Evolutionary conservation across 2,888 invertebrate genomes (phyloP).

Genomic region (Eumerus sabulonum): DNA sequence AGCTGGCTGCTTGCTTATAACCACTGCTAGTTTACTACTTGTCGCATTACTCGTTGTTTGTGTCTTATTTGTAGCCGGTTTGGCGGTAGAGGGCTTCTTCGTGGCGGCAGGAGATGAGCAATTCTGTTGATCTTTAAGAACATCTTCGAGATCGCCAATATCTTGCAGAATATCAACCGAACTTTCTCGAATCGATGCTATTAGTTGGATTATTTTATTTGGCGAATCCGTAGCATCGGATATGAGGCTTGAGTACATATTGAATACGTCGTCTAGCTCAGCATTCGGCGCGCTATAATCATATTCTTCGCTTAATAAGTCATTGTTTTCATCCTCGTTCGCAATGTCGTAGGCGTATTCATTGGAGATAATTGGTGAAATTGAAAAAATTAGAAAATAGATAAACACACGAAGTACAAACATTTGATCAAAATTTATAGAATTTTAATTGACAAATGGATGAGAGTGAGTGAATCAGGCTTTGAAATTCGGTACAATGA

Average conservation of each 20-base stretch:
- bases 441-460: too few relatives aligned
- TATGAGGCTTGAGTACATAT: neutral
- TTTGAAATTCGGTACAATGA: too few relatives aligned
- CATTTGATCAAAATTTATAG: too few relatives aligned
- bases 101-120: neutral
- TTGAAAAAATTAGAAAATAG: neutral
- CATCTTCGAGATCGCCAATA: slow-evolving; percentile 43
- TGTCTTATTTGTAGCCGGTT: slow-evolving; percentile 34
- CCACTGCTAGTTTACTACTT: neutral
- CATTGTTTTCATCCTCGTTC: slow-evolving; percentile 14
- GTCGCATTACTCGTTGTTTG: too few relatives aligned
- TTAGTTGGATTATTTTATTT: slow-evolving; percentile 21
- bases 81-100: slow-evolving; percentile 17
- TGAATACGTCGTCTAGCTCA: slow-evolving; percentile 18
- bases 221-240: neutral
- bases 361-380: neutral
- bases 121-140: slow-evolving; percentile 3
- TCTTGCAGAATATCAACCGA: slow-evolving; percentile 51
- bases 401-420: neutral
- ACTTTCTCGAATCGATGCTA: slow-evolving; percentile 45
- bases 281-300: slow-evolving; percentile 4
- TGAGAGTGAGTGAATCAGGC: too few relatives aligned
- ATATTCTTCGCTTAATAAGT: slow-evolving; percentile 12
- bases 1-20: neutral
- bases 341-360: neutral